phyloP scores from a whole-genome alignment of 2,888 invertebrate genomes.

The Andrena bucephala region DNA sequence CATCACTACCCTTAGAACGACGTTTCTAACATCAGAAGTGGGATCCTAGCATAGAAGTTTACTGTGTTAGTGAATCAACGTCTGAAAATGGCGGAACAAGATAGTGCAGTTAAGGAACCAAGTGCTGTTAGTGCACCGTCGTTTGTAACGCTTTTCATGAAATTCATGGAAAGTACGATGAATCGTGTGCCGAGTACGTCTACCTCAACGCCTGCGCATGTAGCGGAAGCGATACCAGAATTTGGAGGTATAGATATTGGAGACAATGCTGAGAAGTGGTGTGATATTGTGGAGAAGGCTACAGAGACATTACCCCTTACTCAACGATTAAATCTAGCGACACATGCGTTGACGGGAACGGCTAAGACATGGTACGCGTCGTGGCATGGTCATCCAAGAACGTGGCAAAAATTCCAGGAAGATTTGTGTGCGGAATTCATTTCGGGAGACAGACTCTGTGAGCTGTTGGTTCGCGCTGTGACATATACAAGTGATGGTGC shows the following conservation, averaged over 20 bases:
- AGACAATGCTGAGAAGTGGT: slow-evolving; percentile 11
- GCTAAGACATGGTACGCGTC: slow-evolving; percentile 14
- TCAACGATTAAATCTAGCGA: slow-evolving; percentile 9
- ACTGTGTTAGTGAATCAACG: neutral
- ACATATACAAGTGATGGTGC: neutral
- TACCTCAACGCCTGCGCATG: neutral
- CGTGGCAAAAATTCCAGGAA: slow-evolving; percentile 8
- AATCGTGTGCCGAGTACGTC: neutral
- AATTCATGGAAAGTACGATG: neutral
- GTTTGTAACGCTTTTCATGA: neutral
- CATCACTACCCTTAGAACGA: fast-evolving
- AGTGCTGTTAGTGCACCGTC: neutral
- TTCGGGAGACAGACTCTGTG: slow-evolving; percentile 4
- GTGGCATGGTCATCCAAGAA: slow-evolving; percentile 8
- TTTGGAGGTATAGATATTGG: slow-evolving; percentile 12
- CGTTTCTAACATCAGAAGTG: neutral
- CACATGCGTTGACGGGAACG: neutral
- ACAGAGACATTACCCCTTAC: neutral
- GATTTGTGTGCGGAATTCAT: slow-evolving; percentile 8
- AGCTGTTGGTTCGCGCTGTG: slow-evolving; percentile 1
- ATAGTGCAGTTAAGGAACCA: neutral
- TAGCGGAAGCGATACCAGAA: neutral
- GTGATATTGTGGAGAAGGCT: slow-evolving; percentile 5
- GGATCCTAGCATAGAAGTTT: neutral
- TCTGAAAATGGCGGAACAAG: neutral